phyloP scores from a whole-genome alignment of 2,888 invertebrate species.

The Smittia aterrima region DNA sequence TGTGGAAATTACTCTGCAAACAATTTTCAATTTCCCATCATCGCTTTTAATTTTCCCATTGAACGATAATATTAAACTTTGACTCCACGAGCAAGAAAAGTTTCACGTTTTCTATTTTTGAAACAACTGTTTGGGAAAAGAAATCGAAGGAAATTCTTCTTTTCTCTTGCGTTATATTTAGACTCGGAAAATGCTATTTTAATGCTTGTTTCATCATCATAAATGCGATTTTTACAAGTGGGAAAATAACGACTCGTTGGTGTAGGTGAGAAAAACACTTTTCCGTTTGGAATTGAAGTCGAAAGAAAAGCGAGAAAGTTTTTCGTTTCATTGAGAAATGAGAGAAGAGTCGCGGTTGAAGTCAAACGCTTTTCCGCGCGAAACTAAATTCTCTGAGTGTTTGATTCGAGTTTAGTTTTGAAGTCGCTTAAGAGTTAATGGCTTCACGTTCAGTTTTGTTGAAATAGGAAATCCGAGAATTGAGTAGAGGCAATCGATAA shows the following conservation, averaged over 20 bases:
- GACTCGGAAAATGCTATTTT: conserved; percentile 23
- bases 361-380: background rate
- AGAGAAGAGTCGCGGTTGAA: background rate
- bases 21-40: too few species aligned
- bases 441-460: background rate
- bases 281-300: background rate
- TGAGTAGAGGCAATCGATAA: conserved; percentile 6
- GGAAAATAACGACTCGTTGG: background rate
- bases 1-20: too few species aligned
- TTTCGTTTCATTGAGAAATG: background rate
- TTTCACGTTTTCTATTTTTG: conserved; percentile 4
- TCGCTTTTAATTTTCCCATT: background rate
- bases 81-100: background rate
- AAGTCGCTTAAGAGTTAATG: background rate
- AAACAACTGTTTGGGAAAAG: background rate
- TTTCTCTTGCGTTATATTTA: background rate
- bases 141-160: background rate
- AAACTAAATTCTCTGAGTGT: background rate
- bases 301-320: background rate
- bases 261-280: background rate
- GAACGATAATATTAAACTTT: background rate
- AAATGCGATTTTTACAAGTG: conserved; percentile 33
- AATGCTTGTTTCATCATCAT: conserved; percentile 39
- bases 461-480: background rate
- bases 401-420: background rate